Evolutionary conservation across 2,797 vertebrate species (phyloP).

Genomic region (Gymnocypris eckloni): DNA sequence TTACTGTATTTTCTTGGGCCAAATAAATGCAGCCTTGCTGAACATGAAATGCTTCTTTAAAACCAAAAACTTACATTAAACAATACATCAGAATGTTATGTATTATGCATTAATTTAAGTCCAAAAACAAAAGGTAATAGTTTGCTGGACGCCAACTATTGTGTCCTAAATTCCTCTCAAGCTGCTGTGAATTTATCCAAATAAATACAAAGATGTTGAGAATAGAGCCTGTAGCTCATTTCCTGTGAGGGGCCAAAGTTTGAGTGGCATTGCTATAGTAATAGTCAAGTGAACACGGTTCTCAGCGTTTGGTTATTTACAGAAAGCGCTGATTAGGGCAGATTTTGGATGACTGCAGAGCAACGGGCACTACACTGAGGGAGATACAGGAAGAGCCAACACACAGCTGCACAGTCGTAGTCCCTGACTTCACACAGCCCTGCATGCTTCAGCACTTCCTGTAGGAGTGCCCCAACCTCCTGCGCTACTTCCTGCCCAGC

Average conservation of each 20-base stretch:
- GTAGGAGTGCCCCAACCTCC: constrained; percentile 44
- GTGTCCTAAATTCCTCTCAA: not conserved
- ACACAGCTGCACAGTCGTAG: constrained; percentile 27
- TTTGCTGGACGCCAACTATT: not conserved
- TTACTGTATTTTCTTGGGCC: not conserved
- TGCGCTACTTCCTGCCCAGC: constrained; percentile 53
- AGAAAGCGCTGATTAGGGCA: constrained; percentile 55
- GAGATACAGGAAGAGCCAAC: constrained; percentile 45
- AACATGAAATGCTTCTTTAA: not conserved
- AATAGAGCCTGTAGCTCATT: constrained; percentile 50
- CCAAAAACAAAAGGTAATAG: not conserved
- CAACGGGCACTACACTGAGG: constrained; percentile 4
- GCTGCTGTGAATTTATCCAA: constrained; percentile 35
- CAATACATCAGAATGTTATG: not conserved
- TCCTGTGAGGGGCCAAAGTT: constrained; percentile 40
- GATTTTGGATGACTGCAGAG: constrained; percentile 26
- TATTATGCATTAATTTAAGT: not conserved
- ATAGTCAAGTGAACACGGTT: constrained; percentile 34
- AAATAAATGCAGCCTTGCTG: not conserved
- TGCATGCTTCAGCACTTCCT: constrained; percentile 65
- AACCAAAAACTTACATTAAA: not conserved
- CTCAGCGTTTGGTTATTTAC: constrained; percentile 56
- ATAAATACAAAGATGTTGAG: constrained; percentile 49
- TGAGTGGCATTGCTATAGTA: constrained; percentile 40
- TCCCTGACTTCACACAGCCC: constrained; percentile 58